Percentiles rank a stretch among this genome's conserved stretches.
phyloP scores from a whole-genome alignment of 2,113 vertebrate species.

The Ochotona curzoniae region DNA sequence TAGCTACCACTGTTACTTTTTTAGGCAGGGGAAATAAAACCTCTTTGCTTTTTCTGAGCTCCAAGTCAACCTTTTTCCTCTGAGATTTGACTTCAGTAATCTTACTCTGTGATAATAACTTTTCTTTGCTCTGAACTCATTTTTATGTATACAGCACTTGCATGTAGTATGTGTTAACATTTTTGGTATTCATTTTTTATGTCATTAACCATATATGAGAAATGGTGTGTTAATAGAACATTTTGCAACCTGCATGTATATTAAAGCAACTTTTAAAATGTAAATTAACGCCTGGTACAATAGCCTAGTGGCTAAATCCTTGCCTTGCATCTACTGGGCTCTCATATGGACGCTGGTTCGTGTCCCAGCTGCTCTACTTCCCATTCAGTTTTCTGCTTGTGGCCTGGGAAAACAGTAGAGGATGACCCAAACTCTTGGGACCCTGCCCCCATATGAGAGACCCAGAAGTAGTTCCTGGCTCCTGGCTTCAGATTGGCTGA shows the following conservation, averaged over 20 bases:
- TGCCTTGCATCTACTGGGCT: no score
- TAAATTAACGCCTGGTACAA: neutral
- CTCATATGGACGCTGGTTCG: no score
- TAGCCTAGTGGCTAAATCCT: no score
- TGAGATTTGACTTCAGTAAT: neutral
- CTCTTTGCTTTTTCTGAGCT: neutral
- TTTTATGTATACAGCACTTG: neutral
- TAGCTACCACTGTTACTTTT: neutral
- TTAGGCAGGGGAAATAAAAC: neutral
- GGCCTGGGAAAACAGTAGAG: no score
- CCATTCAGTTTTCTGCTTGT: no score
- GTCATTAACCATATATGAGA: neutral
- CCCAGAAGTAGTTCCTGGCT: no score
- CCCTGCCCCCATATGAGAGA: no score
- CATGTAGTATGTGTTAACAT: neutral
- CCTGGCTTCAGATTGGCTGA: no score
- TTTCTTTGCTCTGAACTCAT: neutral
- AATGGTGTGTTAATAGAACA: neutral
- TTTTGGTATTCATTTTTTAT: neutral
- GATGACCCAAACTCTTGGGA: no score
- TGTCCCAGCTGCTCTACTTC: no score
- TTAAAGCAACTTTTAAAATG: constrained; percentile 26
- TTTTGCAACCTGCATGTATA: neutral
- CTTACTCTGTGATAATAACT: neutral
- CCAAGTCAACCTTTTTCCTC: neutral